Conservation (phyloP, 37 sponge, comb jelly and placozoan species). For the Halichondria panicea region DNA sequence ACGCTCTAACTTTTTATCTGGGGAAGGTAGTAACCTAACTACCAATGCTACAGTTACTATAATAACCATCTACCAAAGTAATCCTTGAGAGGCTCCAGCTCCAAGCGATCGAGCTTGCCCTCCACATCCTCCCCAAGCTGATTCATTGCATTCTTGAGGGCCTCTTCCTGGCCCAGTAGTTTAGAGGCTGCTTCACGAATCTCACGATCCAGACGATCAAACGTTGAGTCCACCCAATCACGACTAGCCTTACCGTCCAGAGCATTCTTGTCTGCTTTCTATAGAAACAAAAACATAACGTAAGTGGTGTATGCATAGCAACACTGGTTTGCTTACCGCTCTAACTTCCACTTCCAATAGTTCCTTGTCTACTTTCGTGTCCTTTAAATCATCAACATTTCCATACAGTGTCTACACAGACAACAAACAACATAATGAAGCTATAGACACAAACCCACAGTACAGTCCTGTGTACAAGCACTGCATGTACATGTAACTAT, state of each 20-base stretch:
- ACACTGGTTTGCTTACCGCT: constrained; percentile 50
- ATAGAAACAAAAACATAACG: not conserved
- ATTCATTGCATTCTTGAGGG: constrained; percentile 66
- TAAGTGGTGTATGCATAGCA: too few species aligned
- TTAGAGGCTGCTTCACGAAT: constrained; percentile 78
- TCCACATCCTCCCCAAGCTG: constrained; percentile 89
- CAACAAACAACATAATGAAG: too few species aligned
- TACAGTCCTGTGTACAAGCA: not conserved
- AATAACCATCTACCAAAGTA: constrained; percentile 78
- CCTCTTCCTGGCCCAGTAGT: constrained; percentile 87
- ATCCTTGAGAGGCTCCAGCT: constrained; percentile 86
- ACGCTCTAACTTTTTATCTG: constrained; percentile 62
- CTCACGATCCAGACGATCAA: constrained; percentile 86
- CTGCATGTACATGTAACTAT: not conserved
- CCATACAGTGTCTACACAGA: constrained; percentile 72
- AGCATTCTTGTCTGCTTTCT: constrained; percentile 95
- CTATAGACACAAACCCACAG: constrained; percentile 31
- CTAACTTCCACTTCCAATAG: constrained; percentile 70
- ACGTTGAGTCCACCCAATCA: constrained; percentile 94
- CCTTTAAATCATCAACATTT: constrained; percentile 75
- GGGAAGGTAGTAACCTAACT: not conserved
- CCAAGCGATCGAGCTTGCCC: constrained; percentile 85
- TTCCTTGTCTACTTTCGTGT: constrained; percentile 88
- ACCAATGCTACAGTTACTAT: too few species aligned
- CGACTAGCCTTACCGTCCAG: constrained; percentile 95